Evolutionary conservation across 2,797 vertebrate species (phyloP).

Genomic region (Alectoris magna): DNA sequence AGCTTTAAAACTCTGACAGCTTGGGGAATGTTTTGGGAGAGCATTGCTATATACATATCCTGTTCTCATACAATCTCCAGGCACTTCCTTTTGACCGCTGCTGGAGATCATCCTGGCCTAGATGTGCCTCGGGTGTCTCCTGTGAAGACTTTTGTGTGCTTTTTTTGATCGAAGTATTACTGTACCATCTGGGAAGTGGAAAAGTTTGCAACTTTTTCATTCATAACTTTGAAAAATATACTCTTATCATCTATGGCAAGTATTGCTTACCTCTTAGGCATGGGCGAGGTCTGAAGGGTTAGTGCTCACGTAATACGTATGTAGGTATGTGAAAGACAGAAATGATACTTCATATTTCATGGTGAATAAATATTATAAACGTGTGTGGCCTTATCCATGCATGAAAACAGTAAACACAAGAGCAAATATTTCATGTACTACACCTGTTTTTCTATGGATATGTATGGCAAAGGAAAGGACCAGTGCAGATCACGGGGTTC

Average conservation of each 20-base stretch:
- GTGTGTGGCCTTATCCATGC: not conserved
- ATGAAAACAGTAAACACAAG: not conserved
- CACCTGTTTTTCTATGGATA: not conserved
- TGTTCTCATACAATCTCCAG: not conserved
- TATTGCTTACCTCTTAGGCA: not conserved
- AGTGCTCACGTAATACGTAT: not conserved
- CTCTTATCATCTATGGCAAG: not conserved
- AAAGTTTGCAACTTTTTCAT: not conserved
- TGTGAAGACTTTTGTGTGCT: not conserved
- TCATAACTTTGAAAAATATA: not conserved
- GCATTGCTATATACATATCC: rapidly evolving
- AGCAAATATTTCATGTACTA: not conserved
- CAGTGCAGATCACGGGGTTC: not conserved
- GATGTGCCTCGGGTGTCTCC: not conserved
- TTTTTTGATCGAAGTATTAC: not conserved
- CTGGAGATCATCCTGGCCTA: not conserved
- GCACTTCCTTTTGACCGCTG: not conserved
- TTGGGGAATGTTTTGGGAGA: not conserved
- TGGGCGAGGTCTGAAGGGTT: not conserved
- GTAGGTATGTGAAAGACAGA: not conserved
- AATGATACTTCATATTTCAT: not conserved
- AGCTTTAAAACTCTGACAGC: not conserved
- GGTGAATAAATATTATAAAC: not conserved
- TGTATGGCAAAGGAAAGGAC: not conserved
- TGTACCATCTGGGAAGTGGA: not conserved